Percentiles rank a stretch among this genome's conserved stretches.
Evolutionary conservation across 2,113 vertebrate species (phyloP).

Genomic region (Rhineura floridana): DNA sequence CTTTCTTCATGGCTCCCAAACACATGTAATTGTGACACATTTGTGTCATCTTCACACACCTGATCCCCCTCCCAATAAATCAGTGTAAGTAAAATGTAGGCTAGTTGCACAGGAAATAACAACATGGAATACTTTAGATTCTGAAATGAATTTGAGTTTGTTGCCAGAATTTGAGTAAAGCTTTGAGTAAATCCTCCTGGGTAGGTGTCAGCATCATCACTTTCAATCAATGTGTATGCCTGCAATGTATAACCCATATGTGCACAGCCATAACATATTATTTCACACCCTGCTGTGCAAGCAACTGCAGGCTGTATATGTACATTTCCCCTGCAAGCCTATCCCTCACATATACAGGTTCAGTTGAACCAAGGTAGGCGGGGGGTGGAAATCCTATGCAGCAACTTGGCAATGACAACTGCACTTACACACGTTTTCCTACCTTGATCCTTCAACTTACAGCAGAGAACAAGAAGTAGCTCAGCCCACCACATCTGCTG

Average conservation of each 20-base stretch:
- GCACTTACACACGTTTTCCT: not conserved
- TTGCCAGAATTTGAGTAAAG: not conserved
- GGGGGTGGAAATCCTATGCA: not conserved
- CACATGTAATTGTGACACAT: not conserved
- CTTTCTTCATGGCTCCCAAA: not conserved
- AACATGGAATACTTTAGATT: not conserved
- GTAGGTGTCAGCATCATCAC: no score
- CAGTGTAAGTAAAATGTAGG: no score
- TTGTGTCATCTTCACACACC: not conserved
- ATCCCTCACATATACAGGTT: no score
- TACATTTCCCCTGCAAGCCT: no score
- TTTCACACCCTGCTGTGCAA: no score
- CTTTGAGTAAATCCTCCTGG: no score
- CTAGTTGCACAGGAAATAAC: no score
- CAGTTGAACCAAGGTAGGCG: not conserved
- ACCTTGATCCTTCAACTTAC: not conserved
- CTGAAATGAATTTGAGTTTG: not conserved
- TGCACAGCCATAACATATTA: no score
- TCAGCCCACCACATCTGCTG: not conserved
- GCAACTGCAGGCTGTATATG: no score
- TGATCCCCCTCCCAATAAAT: no score
- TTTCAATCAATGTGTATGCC: no score
- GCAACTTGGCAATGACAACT: not conserved
- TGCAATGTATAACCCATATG: no score
- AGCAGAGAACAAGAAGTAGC: not conserved